A percentile compares a stretch with the other conserved stretches of the same genome.
Evolutionary conservation across 2,797 vertebrate species (phyloP).

Genomic region (Sebastes oblongus): DNA sequence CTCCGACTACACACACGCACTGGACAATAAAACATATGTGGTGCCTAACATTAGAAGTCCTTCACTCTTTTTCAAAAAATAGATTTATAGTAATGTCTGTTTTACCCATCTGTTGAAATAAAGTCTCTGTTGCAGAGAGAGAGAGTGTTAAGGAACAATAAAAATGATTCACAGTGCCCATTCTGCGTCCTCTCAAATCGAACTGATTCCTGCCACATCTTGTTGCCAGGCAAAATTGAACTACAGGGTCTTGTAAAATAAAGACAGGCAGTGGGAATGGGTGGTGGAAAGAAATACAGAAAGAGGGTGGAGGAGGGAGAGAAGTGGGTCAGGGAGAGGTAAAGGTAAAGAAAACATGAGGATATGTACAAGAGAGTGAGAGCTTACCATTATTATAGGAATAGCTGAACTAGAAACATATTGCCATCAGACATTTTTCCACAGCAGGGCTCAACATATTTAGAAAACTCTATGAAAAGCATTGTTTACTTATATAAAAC

Average conservation of each 20-base stretch:
- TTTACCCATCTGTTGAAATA: slow-evolving; percentile 82
- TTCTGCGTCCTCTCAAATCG: slow-evolving; percentile 63
- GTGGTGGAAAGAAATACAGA: slow-evolving; percentile 18
- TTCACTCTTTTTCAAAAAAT: slow-evolving; percentile 56
- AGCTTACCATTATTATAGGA: background rate
- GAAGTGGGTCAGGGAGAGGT: slow-evolving; percentile 31
- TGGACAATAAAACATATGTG: slow-evolving; percentile 78
- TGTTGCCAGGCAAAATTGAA: slow-evolving; percentile 72
- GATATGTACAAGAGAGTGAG: background rate
- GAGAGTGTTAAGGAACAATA: slow-evolving; percentile 74
- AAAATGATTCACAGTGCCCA: slow-evolving; percentile 77
- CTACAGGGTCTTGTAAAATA: slow-evolving; percentile 56
- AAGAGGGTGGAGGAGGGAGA: background rate
- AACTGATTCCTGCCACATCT: slow-evolving; percentile 64
- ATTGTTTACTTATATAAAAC: slow-evolving; percentile 30
- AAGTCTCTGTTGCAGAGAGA: slow-evolving; percentile 48
- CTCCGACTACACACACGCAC: slow-evolving; percentile 6
- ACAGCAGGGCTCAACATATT: slow-evolving; percentile 6
- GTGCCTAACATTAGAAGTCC: slow-evolving; percentile 59
- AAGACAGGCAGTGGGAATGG: slow-evolving; percentile 26
- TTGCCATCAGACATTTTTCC: slow-evolving; percentile 28
- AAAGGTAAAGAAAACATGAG: slow-evolving; percentile 40
- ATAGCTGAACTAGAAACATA: slow-evolving; percentile 5
- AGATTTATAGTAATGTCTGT: slow-evolving; percentile 79
- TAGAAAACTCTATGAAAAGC: slow-evolving; percentile 16